These are phyloP conservation scores for Cossypha heuglini DNA, from an alignment of 2,797 vertebrate species.

Conservation along the genomic window DNA sequence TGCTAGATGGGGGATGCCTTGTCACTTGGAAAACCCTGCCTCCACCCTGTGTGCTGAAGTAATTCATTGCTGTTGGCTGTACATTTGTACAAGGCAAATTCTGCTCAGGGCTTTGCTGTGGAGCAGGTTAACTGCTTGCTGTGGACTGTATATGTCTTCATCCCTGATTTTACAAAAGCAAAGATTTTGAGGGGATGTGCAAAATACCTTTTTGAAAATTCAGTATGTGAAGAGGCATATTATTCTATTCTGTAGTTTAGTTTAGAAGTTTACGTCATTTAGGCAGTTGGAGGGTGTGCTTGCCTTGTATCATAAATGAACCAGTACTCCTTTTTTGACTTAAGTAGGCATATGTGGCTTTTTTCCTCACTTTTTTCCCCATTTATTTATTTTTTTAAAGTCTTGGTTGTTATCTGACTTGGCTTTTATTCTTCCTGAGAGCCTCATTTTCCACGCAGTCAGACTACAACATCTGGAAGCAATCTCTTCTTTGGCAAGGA, in stretches of 20 bases:
- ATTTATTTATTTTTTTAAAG: neutral
- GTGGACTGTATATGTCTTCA: neutral
- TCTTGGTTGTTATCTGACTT: conserved; percentile 39
- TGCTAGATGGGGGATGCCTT: neutral
- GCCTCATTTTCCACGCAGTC: conserved; percentile 3
- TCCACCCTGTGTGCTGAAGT: neutral
- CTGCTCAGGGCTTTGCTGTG: neutral
- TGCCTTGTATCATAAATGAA: neutral
- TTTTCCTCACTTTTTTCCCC: rapidly evolving
- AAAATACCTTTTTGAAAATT: neutral
- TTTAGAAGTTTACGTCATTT: neutral
- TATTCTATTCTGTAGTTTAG: neutral
- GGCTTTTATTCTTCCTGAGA: conserved; percentile 39
- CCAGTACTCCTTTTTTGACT: neutral
- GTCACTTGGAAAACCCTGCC: neutral
- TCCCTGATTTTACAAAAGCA: neutral
- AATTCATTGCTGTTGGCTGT: neutral
- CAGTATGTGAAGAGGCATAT: rapidly evolving
- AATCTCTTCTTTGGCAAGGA: conserved; percentile 40
- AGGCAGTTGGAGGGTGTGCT: neutral
- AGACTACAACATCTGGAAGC: conserved; percentile 55
- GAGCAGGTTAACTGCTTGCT: neutral
- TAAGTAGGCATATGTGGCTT: neutral
- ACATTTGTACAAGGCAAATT: neutral
- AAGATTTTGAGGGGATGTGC: neutral